Evolutionary conservation across 2,888 invertebrate genomes (phyloP).

Genomic region (Dryococelus australis): DNA sequence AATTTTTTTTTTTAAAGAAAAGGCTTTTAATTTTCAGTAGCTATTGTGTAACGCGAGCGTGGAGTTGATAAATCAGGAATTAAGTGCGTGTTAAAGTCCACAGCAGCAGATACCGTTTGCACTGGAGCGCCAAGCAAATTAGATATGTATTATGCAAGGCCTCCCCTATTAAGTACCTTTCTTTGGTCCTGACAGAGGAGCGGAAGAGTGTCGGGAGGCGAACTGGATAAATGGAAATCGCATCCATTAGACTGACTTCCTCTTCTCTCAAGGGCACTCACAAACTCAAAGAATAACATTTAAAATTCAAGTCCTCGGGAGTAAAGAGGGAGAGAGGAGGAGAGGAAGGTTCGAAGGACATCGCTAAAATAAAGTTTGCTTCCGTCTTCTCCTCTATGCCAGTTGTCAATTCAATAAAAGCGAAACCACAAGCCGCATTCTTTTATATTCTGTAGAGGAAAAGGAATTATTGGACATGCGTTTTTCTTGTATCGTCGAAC

Average conservation of each 20-base stretch:
- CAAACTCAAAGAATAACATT: conserved; percentile 1
- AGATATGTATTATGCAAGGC: neutral
- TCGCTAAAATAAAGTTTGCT: neutral
- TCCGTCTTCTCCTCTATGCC: neutral
- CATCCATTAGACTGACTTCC: conserved; percentile 16
- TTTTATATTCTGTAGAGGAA: too few relatives aligned
- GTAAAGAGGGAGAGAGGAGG: neutral
- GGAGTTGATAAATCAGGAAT: neutral
- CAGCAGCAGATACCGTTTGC: neutral
- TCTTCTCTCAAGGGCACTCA: neutral
- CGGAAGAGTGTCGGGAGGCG: neutral
- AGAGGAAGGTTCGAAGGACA: neutral
- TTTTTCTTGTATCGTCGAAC: too few relatives aligned
- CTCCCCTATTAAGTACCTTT: conserved; percentile 2
- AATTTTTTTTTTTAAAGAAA: too few relatives aligned
- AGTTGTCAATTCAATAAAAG: too few relatives aligned
- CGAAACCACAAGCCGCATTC: too few relatives aligned
- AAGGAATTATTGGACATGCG: too few relatives aligned
- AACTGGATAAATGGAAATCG: neutral
- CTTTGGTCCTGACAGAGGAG: neutral
- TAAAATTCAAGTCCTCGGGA: neutral
- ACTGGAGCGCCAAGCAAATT: neutral
- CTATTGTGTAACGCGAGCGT: too few relatives aligned
- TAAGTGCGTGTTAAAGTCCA: neutral
- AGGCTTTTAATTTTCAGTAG: too few relatives aligned